These are phyloP conservation scores for Plagodis pulveraria DNA, from an alignment of 2,888 invertebrate genomes.

Conservation along the genomic window DNA sequence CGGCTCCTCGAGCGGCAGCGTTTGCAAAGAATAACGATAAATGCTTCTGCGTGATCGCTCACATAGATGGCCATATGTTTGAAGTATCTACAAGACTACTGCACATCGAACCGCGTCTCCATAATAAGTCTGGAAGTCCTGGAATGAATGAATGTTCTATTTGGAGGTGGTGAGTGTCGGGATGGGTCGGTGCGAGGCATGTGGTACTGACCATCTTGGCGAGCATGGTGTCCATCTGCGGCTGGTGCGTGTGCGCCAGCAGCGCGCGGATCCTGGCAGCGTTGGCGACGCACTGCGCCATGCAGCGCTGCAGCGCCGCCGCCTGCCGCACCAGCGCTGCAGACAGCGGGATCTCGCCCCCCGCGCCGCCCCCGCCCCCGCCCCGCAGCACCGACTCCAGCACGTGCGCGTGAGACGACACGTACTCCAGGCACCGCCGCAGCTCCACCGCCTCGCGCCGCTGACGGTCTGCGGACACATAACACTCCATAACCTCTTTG, in stretches of 20 bases:
- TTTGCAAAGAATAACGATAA: too few relatives aligned
- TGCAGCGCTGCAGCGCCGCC: slow-evolving; percentile 77
- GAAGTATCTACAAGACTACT: too few relatives aligned
- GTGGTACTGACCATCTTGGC: slow-evolving; percentile 74
- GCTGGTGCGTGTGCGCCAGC: slow-evolving; percentile 72
- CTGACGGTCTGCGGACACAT: slow-evolving; percentile 65
- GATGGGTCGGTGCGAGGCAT: not conserved
- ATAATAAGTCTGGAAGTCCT: too few relatives aligned
- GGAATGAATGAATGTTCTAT: too few relatives aligned
- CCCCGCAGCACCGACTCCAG: slow-evolving; percentile 76
- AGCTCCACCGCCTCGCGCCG: slow-evolving; percentile 74
- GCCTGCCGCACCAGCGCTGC: slow-evolving; percentile 76
- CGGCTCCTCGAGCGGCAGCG: too few relatives aligned
- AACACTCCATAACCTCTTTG: too few relatives aligned
- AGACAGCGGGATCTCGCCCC: slow-evolving; percentile 63
- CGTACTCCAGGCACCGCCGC: slow-evolving; percentile 77
- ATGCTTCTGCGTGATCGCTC: too few relatives aligned
- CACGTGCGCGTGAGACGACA: slow-evolving; percentile 77
- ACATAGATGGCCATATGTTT: too few relatives aligned
- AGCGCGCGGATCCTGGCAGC: slow-evolving; percentile 73
- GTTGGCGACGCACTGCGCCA: slow-evolving; percentile 80
- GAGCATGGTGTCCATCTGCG: slow-evolving; percentile 80
- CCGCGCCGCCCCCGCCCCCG: slow-evolving; percentile 37
- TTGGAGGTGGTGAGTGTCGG: too few relatives aligned
- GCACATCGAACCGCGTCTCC: too few relatives aligned